Percentiles rank a stretch among this genome's conserved stretches.
Conservation (phyloP, 1,140 invertebrate genomes). For the Anagrus nilaparvatae region DNA sequence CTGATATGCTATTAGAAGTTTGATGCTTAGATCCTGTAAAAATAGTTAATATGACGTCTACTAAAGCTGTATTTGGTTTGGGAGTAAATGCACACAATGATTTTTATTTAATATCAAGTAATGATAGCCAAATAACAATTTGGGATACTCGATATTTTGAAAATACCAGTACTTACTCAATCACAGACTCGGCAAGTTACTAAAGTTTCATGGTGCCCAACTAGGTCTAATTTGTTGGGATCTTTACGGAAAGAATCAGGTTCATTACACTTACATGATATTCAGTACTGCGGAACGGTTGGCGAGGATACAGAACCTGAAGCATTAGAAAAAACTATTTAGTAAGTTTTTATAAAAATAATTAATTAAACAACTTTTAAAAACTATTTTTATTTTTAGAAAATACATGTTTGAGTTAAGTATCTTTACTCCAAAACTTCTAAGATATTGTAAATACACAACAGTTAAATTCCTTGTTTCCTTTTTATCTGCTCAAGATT, state of each 20-base stretch:
- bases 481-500: slow-evolving; percentile 53
- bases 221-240: slow-evolving; percentile 67
- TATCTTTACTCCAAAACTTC: slow-evolving; percentile 56
- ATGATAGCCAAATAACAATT: slow-evolving; percentile 69
- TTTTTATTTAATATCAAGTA: slow-evolving; percentile 70
- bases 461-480: slow-evolving; percentile 59
- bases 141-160: slow-evolving; percentile 86
- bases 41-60: slow-evolving; percentile 59
- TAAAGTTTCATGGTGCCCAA: slow-evolving; percentile 82
- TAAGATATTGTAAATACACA: slow-evolving; percentile 73
- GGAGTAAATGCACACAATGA: slow-evolving; percentile 67
- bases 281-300: slow-evolving; percentile 59
- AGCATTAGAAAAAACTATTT: slow-evolving; percentile 62
- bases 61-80: slow-evolving; percentile 75
- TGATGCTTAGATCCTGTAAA: slow-evolving; percentile 69
- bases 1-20: slow-evolving; percentile 70
- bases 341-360: too few relatives aligned
- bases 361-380: not conserved
- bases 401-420: slow-evolving; percentile 58
- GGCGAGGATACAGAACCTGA: slow-evolving; percentile 62
- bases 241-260: slow-evolving; percentile 61
- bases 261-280: slow-evolving; percentile 65
- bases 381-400: slow-evolving; percentile 18
- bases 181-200: slow-evolving; percentile 58
- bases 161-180: slow-evolving; percentile 66